Evolutionary conservation across 2,797 vertebrate species (phyloP).

Genomic region (Podarcis siculus): DNA sequence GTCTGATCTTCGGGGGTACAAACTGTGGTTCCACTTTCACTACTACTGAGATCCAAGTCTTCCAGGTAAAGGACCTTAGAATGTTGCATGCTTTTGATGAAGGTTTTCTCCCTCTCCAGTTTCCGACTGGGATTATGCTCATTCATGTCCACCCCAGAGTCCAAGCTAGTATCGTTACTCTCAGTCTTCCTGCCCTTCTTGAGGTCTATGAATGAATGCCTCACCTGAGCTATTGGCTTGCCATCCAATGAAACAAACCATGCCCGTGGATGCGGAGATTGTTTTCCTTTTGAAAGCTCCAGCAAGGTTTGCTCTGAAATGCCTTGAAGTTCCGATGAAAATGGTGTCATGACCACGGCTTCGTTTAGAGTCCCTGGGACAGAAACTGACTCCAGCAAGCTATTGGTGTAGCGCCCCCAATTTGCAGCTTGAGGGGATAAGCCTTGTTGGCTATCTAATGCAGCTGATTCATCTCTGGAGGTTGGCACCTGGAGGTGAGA

Average conservation of each 20-base stretch:
- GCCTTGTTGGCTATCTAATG: slow-evolving; percentile 81
- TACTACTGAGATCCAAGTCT: slow-evolving; percentile 92
- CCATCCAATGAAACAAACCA: slow-evolving; percentile 97
- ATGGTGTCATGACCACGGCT: slow-evolving; percentile 81
- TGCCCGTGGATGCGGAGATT: slow-evolving; percentile 85
- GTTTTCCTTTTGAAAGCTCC: slow-evolving; percentile 86
- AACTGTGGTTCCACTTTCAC: slow-evolving; percentile 91
- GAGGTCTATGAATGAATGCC: slow-evolving; percentile 88
- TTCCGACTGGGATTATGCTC: slow-evolving; percentile 86
- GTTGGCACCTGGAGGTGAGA: slow-evolving; percentile 75
- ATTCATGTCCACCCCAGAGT: slow-evolving; percentile 93
- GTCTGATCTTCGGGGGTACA: slow-evolving; percentile 91
- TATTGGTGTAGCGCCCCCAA: slow-evolving; percentile 85
- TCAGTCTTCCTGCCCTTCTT: slow-evolving; percentile 82
- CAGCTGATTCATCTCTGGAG: slow-evolving; percentile 80
- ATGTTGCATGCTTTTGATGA: slow-evolving; percentile 85
- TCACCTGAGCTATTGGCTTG: slow-evolving; percentile 89
- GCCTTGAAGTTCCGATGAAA: slow-evolving; percentile 90
- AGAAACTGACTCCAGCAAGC: slow-evolving; percentile 88
- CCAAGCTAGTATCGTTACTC: slow-evolving; percentile 90
- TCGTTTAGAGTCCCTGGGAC: slow-evolving; percentile 89
- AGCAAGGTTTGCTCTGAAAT: slow-evolving; percentile 93
- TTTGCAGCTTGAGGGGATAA: slow-evolving; percentile 78
- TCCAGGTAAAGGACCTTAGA: slow-evolving; percentile 81
- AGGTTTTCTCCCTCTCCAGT: slow-evolving; percentile 86